phyloP scores from a whole-genome alignment of 2,113 vertebrate species.

The Myocastor coypus region DNA sequence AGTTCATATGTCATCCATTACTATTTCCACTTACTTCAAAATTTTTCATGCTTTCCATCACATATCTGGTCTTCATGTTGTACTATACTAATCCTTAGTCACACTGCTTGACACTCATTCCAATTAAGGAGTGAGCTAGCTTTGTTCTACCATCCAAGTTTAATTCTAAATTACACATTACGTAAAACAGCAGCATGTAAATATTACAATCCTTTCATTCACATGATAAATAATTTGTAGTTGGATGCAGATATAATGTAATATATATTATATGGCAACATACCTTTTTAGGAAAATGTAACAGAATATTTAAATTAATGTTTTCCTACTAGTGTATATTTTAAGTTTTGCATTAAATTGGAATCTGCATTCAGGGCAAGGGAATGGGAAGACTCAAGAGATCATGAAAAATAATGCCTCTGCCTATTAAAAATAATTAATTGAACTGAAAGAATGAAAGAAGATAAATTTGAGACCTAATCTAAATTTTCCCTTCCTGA shows the following conservation, averaged over 20 bases:
- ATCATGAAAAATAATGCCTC: neutral
- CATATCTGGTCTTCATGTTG: neutral
- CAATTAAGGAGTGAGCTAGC: neutral
- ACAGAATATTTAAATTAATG: neutral
- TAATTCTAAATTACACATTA: slow-evolving; percentile 32
- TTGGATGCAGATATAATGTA: neutral
- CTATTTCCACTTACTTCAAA: neutral
- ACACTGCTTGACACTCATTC: neutral
- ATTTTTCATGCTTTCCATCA: neutral
- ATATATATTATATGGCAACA: neutral
- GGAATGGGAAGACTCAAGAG: neutral
- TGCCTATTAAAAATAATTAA: slow-evolving; percentile 26
- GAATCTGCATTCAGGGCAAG: neutral
- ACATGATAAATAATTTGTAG: neutral
- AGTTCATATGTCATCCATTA: neutral
- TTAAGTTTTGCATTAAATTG: slow-evolving; percentile 16
- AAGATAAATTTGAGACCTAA: neutral
- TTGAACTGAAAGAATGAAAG: neutral
- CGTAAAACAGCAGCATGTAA: slow-evolving; percentile 22
- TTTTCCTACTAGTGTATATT: neutral
- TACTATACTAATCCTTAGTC: neutral
- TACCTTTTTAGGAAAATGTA: neutral
- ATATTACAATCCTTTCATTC: neutral
- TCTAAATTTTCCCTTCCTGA: slow-evolving; percentile 39
- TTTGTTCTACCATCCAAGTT: slow-evolving; percentile 14